A percentile compares a stretch with the other conserved stretches of the same genome.
Evolutionary conservation across 2,797 vertebrate genomes (phyloP).

Genomic region (Falco naumanni): DNA sequence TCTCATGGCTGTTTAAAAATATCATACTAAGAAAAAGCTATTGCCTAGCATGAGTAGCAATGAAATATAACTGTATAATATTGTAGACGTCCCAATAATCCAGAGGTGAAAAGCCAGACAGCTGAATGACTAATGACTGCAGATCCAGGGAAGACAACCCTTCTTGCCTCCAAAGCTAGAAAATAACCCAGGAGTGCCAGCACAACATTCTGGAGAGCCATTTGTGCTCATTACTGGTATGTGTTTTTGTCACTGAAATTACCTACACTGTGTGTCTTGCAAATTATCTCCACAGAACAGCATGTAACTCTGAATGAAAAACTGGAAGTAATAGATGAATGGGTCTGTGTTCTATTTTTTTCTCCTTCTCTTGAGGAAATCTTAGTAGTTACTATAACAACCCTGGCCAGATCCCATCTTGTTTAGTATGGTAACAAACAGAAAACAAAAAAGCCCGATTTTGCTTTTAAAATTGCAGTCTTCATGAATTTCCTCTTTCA

Average conservation of each 20-base stretch:
- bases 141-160: neutral
- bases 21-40: neutral
- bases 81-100: rapidly evolving
- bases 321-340: slow-evolving; percentile 60
- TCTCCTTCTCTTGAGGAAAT: slow-evolving; percentile 66
- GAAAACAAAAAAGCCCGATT: slow-evolving; percentile 31
- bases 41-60: neutral
- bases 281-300: neutral
- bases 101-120: neutral
- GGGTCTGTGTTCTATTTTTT: slow-evolving; percentile 65
- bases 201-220: neutral
- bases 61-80: rapidly evolving
- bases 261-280: neutral
- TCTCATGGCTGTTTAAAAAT: neutral
- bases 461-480: neutral
- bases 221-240: neutral
- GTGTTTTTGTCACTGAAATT: neutral
- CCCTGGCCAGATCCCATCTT: slow-evolving; percentile 76
- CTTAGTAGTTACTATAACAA: slow-evolving; percentile 82
- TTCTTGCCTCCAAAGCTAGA: neutral
- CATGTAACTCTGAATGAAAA: slow-evolving; percentile 49
- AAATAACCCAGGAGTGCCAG: neutral
- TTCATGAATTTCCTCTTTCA: neutral
- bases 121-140: neutral
- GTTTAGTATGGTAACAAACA: slow-evolving; percentile 61